phyloP scores from a whole-genome alignment of 1,140 invertebrate species.

The Pachypeltis micranthus region DNA sequence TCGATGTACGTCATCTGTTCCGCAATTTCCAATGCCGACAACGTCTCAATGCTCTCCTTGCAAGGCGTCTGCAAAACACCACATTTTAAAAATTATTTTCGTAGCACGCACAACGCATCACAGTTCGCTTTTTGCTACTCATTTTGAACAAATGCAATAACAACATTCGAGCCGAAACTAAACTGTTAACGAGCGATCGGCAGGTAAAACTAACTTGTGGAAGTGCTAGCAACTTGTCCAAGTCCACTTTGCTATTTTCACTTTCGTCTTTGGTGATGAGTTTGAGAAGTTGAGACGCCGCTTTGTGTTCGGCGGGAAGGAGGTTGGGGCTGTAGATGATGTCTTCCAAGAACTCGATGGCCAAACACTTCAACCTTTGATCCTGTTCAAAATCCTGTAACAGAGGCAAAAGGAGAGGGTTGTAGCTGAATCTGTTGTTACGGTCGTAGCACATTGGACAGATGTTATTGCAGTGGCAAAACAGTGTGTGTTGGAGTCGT shows the following conservation, averaged over 20 bases:
- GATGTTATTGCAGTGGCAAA: too few relatives aligned
- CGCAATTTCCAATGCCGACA: slow-evolving; percentile 84
- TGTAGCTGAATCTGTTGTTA: too few relatives aligned
- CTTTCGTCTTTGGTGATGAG: slow-evolving; percentile 63
- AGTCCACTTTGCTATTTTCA: slow-evolving; percentile 48
- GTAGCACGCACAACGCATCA: too few relatives aligned
- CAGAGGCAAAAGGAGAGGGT: neutral
- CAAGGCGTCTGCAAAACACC: slow-evolving; percentile 53
- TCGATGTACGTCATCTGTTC: slow-evolving; percentile 90
- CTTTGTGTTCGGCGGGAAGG: slow-evolving; percentile 82
- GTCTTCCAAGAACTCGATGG: slow-evolving; percentile 80
- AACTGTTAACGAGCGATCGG: too few relatives aligned
- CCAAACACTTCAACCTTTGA: slow-evolving; percentile 56
- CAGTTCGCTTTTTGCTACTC: slow-evolving; percentile 8
- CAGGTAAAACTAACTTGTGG: slow-evolving; percentile 54
- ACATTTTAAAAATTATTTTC: slow-evolving; percentile 2
- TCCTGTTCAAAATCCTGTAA: slow-evolving; percentile 73
- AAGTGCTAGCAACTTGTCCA: slow-evolving; percentile 56
- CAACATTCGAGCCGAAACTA: too few relatives aligned
- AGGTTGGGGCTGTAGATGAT: slow-evolving; percentile 73
- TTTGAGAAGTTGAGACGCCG: slow-evolving; percentile 65
- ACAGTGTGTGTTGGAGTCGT: too few relatives aligned
- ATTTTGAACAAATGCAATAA: too few relatives aligned
- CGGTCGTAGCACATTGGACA: too few relatives aligned
- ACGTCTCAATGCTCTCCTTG: slow-evolving; percentile 72